These are phyloP conservation scores for Hylaeus volcanicus DNA, from an alignment of 1,140 invertebrate species.

Conservation along the genomic window DNA sequence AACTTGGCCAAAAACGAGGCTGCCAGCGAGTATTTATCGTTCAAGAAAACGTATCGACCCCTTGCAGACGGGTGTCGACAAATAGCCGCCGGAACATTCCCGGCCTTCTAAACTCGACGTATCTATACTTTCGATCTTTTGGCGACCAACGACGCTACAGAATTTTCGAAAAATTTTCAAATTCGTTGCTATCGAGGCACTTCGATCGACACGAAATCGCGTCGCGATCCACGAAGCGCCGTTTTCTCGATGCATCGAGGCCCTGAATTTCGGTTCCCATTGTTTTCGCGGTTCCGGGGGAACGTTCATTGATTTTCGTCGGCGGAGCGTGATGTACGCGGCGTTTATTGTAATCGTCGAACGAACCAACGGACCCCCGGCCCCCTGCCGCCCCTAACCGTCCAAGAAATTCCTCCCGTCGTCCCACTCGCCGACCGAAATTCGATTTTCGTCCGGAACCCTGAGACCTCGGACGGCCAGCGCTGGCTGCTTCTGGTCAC, in stretches of 20 bases:
- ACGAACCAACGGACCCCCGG: constrained; percentile 12
- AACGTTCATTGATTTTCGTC: constrained; percentile 45
- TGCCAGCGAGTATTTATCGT: no score
- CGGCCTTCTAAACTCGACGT: no score
- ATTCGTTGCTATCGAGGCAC: no score
- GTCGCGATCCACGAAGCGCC: background rate
- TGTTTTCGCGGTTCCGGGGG: constrained; percentile 31
- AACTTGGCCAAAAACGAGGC: constrained; percentile 12
- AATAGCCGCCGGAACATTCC: no score
- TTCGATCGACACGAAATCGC: background rate
- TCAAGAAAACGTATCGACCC: no score
- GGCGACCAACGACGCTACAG: no score
- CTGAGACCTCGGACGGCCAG: background rate
- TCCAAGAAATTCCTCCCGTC: constrained; percentile 35
- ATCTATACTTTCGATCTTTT: no score
- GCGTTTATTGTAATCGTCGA: constrained; percentile 49
- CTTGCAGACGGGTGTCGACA: no score
- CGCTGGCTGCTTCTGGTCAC: constrained; percentile 7
- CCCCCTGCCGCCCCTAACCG: background rate
- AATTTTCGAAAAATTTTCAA: no score
- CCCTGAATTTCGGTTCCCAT: constrained; percentile 42
- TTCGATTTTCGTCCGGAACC: constrained; percentile 41
- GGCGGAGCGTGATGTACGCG: constrained; percentile 44
- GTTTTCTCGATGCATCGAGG: background rate
- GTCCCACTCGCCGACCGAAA: constrained; percentile 22